phyloP scores from a whole-genome alignment of 1,140 invertebrate species.

The Eufriesea mexicana region DNA sequence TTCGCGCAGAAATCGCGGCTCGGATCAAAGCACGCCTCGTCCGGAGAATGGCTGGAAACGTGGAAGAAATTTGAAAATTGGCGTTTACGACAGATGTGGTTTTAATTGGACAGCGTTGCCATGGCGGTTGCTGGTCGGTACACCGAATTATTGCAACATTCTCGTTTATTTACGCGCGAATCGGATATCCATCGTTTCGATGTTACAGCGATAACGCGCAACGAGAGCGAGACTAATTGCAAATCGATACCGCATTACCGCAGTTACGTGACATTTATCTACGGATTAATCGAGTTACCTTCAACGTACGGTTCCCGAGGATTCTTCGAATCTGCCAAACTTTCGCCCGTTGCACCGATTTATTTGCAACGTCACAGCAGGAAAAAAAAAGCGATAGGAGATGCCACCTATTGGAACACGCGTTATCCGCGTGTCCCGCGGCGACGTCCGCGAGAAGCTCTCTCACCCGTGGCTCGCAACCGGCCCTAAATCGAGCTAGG shows the following conservation, averaged over 20 bases:
- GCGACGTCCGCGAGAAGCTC: background rate
- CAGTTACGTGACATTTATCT: background rate
- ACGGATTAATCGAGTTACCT: background rate
- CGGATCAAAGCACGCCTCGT: background rate
- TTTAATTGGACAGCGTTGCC: background rate
- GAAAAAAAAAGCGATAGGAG: background rate
- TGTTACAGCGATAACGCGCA: background rate
- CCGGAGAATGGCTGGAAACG: rapidly evolving
- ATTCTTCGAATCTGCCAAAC: no score
- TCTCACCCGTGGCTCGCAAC: background rate
- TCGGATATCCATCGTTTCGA: background rate
- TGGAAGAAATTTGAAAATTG: background rate
- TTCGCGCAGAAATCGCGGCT: background rate
- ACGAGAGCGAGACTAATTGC: conserved; percentile 10
- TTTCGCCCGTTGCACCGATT: background rate
- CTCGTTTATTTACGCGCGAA: background rate
- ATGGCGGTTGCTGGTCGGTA: background rate
- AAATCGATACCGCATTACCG: background rate
- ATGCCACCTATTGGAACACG: background rate
- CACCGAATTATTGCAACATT: background rate
- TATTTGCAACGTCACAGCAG: background rate
- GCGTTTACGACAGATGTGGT: background rate
- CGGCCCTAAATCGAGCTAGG: conserved; percentile 4
- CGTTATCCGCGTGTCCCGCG: background rate
- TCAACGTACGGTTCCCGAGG: background rate